A percentile compares a stretch with the other conserved stretches of the same genome.
phyloP scores from a whole-genome alignment of 2,113 vertebrate genomes.

The Nicator chloris region DNA sequence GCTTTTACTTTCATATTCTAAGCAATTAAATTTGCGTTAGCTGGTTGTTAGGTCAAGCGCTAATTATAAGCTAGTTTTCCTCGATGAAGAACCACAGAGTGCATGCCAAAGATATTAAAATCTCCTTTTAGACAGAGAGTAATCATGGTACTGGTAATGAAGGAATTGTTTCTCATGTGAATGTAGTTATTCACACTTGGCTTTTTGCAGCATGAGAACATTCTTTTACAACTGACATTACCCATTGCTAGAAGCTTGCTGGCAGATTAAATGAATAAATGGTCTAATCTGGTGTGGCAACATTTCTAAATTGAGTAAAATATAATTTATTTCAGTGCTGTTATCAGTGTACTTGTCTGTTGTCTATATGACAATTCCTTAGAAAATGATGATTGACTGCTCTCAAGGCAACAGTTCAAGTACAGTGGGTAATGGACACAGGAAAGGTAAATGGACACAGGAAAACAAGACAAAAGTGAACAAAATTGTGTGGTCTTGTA shows the following conservation, averaged over 20 bases:
- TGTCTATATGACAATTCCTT: background rate
- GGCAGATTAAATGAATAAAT: constrained; percentile 22
- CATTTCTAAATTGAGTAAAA: constrained; percentile 12
- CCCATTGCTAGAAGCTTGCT: background rate
- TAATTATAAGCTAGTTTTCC: background rate
- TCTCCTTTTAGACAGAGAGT: background rate
- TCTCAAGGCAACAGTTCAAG: background rate
- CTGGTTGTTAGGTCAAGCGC: background rate
- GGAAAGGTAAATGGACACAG: background rate
- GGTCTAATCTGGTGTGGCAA: background rate
- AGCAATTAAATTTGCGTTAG: background rate
- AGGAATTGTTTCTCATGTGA: background rate
- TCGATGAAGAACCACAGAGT: background rate
- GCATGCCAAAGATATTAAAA: background rate
- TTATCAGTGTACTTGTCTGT: background rate
- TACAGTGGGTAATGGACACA: background rate
- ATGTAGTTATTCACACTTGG: background rate
- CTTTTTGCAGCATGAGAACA: background rate
- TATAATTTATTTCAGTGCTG: background rate
- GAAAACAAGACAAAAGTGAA: constrained; percentile 3
- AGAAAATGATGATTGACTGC: constrained; percentile 4
- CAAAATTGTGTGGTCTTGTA: background rate
- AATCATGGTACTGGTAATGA: background rate
- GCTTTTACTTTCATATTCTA: background rate
- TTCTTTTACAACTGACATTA: background rate